These are phyloP conservation scores for Toxostoma redivivum DNA, from an alignment of 2,113 vertebrate species.

Conservation along the genomic window DNA sequence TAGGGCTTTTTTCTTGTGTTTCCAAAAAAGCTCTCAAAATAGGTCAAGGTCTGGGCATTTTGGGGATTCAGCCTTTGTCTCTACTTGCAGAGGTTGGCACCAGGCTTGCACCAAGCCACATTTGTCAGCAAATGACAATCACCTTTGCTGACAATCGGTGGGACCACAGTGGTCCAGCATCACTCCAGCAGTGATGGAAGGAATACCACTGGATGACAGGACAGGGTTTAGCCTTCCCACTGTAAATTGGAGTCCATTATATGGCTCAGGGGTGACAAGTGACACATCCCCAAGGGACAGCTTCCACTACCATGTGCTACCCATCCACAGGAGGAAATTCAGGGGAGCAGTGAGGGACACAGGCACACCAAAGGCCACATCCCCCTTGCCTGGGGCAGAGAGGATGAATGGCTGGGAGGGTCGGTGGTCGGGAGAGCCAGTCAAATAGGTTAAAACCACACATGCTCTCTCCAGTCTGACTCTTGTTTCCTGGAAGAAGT, in stretches of 20 bases:
- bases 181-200: not conserved
- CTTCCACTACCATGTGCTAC: rapidly evolving
- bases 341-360: not conserved
- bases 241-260: not conserved
- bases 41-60: not conserved
- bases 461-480: not conserved
- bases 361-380: not conserved
- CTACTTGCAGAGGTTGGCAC: not conserved
- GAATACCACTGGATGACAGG: not conserved
- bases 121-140: not conserved
- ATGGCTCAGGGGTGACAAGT: not conserved
- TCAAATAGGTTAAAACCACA: not conserved
- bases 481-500: slow-evolving; percentile 65
- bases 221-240: not conserved
- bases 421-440: not conserved
- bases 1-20: not conserved
- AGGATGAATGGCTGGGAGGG: not conserved
- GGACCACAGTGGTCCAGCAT: not conserved
- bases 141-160: not conserved
- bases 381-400: not conserved
- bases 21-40: not conserved
- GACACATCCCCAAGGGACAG: not conserved
- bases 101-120: not conserved
- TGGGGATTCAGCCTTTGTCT: not conserved
- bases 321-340: not conserved